A percentile compares a stretch with the other conserved stretches of the same genome.
These are phyloP conservation scores for Selene dorsalis DNA, from an alignment of 2,797 vertebrate genomes.

Conservation along the genomic window DNA sequence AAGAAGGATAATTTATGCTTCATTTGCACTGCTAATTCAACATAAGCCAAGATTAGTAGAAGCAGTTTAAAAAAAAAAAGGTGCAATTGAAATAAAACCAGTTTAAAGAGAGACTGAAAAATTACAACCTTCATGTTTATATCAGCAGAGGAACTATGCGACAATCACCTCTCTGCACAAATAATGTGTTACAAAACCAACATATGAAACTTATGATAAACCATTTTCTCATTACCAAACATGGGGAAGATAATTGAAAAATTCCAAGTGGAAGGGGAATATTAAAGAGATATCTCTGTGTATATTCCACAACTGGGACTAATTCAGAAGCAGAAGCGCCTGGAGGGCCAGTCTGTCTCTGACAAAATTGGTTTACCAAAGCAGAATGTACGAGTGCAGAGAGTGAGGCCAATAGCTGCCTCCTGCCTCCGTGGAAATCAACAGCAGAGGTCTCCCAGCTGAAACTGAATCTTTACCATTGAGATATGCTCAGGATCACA, in stretches of 20 bases:
- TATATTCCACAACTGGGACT: conserved; percentile 80
- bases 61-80: conserved; percentile 38
- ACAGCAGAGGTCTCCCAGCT: conserved; percentile 63
- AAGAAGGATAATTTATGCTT: conserved; percentile 59
- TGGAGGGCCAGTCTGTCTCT: conserved; percentile 78
- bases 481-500: conserved; percentile 58
- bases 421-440: conserved; percentile 74
- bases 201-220: conserved; percentile 73
- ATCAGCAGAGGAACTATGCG: conserved; percentile 40
- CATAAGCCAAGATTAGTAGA: conserved; percentile 62
- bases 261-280: conserved; percentile 77
- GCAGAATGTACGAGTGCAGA: conserved; percentile 66
- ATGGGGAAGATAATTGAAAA: conserved; percentile 80
- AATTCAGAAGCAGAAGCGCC: conserved; percentile 81
- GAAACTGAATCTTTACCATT: conserved; percentile 60
- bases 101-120: conserved; percentile 51
- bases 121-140: conserved; percentile 60
- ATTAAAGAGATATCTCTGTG: conserved; percentile 81
- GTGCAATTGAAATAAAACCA: conserved; percentile 51
- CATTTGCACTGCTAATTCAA: conserved; percentile 66
- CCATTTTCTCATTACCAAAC: conserved; percentile 79
- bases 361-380: conserved; percentile 81
- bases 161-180: conserved; percentile 53
- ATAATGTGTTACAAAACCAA: conserved; percentile 73
- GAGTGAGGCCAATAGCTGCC: conserved; percentile 68